phyloP scores from a whole-genome alignment of 2,888 invertebrate genomes.

The Onthophagus sagittarius region DNA sequence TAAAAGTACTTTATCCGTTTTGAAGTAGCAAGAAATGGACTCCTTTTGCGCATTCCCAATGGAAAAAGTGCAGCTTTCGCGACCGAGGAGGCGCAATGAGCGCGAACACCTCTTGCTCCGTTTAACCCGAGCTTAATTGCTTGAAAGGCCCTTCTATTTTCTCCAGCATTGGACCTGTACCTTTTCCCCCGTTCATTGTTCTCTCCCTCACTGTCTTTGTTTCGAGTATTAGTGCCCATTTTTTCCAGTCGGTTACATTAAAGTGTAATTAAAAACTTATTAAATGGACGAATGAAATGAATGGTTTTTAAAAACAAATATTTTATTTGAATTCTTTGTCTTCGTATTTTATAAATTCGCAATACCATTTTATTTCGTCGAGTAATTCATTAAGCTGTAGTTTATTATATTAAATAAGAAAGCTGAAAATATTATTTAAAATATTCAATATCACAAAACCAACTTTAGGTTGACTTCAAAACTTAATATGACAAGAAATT shows the following conservation, averaged over 20 bases:
- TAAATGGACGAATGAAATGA: background rate
- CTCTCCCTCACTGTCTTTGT: background rate
- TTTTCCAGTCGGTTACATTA: constrained; percentile 5
- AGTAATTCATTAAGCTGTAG: too few relatives aligned
- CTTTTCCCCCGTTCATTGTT: background rate
- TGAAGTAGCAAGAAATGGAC: background rate
- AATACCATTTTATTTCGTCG: too few relatives aligned
- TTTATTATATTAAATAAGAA: too few relatives aligned
- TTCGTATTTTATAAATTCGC: too few relatives aligned
- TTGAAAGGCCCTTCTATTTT: background rate
- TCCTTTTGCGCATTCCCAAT: background rate
- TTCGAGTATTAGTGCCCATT: background rate
- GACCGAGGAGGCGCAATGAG: background rate
- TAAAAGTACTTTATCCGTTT: background rate
- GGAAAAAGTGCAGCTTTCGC: background rate
- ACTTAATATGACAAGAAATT: too few relatives aligned
- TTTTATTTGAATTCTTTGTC: background rate
- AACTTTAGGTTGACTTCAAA: too few relatives aligned
- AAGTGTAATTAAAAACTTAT: constrained; percentile 12
- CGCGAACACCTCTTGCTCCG: constrained; percentile 11
- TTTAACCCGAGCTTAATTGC: constrained; percentile 16
- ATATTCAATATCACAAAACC: too few relatives aligned
- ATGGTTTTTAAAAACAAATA: background rate
- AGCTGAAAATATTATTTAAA: too few relatives aligned
- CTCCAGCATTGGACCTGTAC: constrained; percentile 1